These are phyloP conservation scores for Rhinolophus sinicus DNA, from an alignment of 2,113 vertebrate genomes.

Conservation along the genomic window DNA sequence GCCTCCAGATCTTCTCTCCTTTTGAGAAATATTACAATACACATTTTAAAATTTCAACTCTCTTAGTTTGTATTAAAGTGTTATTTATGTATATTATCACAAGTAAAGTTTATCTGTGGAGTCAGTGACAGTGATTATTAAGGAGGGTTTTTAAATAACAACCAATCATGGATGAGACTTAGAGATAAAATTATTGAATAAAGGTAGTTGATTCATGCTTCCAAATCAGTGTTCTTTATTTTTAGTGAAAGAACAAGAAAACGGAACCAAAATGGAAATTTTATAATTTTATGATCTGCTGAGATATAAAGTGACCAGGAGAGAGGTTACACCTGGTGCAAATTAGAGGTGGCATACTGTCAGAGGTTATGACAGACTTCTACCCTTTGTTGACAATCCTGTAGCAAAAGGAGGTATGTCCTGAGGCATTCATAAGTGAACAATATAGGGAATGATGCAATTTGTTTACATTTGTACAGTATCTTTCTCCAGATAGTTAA, in stretches of 20 bases:
- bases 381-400: slow-evolving; percentile 64
- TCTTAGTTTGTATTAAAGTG: not conserved
- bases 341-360: slow-evolving; percentile 49
- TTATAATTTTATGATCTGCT: slow-evolving; percentile 71
- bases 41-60: not conserved
- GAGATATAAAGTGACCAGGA: slow-evolving; percentile 28
- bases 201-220: slow-evolving; percentile 53
- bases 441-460: not conserved
- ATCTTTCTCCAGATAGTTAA: not conserved
- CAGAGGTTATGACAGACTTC: slow-evolving; percentile 39
- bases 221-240: slow-evolving; percentile 60
- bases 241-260: slow-evolving; percentile 43
- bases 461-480: not conserved
- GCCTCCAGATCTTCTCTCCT: not conserved
- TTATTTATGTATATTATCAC: not conserved
- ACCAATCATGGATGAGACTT: not conserved
- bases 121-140: not conserved
- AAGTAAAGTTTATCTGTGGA: not conserved
- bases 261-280: slow-evolving; percentile 46
- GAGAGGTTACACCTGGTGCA: slow-evolving; percentile 13
- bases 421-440: not conserved
- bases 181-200: not conserved
- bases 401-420: slow-evolving; percentile 24
- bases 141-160: not conserved
- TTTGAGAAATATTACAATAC: not conserved